Evolutionary conservation across 2,888 invertebrate genomes (phyloP).

Genomic region (Thymelicus lineola): DNA sequence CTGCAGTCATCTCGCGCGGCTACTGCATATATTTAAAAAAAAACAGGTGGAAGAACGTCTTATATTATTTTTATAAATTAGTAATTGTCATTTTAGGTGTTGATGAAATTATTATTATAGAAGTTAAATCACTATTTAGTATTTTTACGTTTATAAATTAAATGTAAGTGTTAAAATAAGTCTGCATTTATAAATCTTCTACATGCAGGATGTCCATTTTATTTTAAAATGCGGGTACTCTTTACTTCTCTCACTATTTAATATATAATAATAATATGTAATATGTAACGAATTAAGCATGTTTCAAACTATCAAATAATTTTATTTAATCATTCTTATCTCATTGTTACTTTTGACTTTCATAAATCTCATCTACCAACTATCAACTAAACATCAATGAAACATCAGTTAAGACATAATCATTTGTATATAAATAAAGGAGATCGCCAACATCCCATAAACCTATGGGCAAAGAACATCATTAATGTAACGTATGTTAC

Average conservation of each 20-base stretch:
- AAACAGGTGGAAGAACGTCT: not conserved
- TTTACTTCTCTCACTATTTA: not conserved
- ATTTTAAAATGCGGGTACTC: not conserved
- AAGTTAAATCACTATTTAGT: not conserved
- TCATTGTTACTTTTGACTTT: not conserved
- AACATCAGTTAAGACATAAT: not conserved
- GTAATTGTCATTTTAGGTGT: not conserved
- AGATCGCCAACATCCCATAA: too few species aligned
- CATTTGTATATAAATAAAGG: not conserved
- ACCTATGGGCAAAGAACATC: too few species aligned
- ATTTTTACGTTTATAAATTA: conserved; percentile 8
- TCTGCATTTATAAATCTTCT: conserved; percentile 5
- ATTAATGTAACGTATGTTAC: too few species aligned
- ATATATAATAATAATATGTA: not conserved
- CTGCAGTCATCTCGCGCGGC: too few species aligned
- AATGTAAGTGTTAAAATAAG: not conserved
- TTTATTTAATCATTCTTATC: not conserved
- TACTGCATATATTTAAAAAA: conserved; percentile 4
- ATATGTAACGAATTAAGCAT: not conserved
- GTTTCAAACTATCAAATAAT: too few species aligned
- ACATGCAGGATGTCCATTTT: conserved; percentile 11
- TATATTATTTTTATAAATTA: conserved; percentile 5
- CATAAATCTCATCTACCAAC: not conserved
- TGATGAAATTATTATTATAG: not conserved
- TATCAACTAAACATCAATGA: too few species aligned